Evolutionary conservation across 1,140 invertebrate genomes (phyloP), one percentile per base, ranked within the genome.

Genomic region (Drosophila nebulosa): DNA sequence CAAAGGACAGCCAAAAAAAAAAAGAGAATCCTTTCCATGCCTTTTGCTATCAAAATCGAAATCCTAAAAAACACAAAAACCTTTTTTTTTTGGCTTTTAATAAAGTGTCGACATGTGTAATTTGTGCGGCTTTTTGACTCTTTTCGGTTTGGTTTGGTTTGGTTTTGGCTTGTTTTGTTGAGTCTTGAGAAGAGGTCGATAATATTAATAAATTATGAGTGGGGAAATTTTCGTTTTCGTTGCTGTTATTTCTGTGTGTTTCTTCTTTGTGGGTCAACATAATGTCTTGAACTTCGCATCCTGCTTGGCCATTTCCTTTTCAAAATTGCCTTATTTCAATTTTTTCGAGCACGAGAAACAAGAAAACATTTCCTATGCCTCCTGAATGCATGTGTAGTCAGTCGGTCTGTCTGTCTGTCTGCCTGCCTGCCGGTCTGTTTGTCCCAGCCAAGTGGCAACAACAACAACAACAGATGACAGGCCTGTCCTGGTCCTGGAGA

Each of bases 21-120:
- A 67, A 52, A 50, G 22, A 67, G 51, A 74, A 74, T 66, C 53
- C 55, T 60, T 67, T 53, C 64, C 67, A 75, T 88, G 75, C 78
- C 75, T 76, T 77, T 52, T 73, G 56, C 64, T 76, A 72, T 70
- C 60, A 35, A 64, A 83, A 84, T 79, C 79, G 69, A 64, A 74
- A 63, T 74, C 70, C 70, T 74, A 74, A 66, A 74, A 52, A 55
- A 55, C 30, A 55, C 30, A 21, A 58, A 36, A 75, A 36, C 64
- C 72, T 36, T 74, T 67, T 74, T 67, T 74, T 72, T 51, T 73
- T 51, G 65, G 59, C 72, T 75, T 75, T 77, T 88, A 88, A 88
- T 88, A 88, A 88, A 88, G 83, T 88, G 83, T 88, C 83, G 83
- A 88, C 83, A 88, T 88, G 79, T 88, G 83, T 88, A 86, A 88